These are phyloP conservation scores for Syngnathus scovelli DNA, from an alignment of 2,113 vertebrate genomes.

Conservation along the genomic window DNA sequence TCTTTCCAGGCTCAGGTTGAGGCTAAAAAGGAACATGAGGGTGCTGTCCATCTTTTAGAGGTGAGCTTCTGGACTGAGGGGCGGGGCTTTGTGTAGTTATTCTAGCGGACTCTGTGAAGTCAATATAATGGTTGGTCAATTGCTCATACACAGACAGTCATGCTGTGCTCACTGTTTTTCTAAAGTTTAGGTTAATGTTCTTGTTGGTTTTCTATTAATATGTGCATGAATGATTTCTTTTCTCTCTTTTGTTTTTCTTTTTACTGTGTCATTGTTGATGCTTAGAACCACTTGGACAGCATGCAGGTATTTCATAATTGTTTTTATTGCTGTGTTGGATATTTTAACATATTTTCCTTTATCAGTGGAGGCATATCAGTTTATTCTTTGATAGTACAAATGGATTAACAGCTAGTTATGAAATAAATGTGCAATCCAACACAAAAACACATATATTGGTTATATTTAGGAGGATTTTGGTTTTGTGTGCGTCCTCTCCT, in stretches of 20 bases:
- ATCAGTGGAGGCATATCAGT: slow-evolving; percentile 2
- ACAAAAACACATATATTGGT: not conserved
- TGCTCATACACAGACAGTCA: slow-evolving; percentile 3
- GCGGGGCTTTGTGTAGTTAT: slow-evolving; percentile 3
- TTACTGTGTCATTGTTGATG: slow-evolving; percentile 76
- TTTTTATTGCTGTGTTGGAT: slow-evolving; percentile 52
- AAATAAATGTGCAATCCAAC: not conserved
- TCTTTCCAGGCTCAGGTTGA: slow-evolving; percentile 93
- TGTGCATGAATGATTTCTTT: slow-evolving; percentile 68
- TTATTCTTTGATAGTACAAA: slow-evolving; percentile 4
- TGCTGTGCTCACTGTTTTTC: slow-evolving; percentile 4
- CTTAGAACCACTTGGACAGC: slow-evolving; percentile 97
- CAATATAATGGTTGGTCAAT: not conserved
- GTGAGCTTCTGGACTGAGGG: slow-evolving; percentile 72
- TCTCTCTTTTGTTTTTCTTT: slow-evolving; percentile 56
- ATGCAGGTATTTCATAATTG: slow-evolving; percentile 91
- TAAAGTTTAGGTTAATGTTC: slow-evolving; percentile 19
- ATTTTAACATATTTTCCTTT: slow-evolving; percentile 6
- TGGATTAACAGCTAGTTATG: not conserved
- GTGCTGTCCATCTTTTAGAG: slow-evolving; percentile 95
- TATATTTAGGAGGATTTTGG: slow-evolving; percentile 18
- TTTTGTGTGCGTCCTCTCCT: slow-evolving; percentile 31
- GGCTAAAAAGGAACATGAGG: slow-evolving; percentile 97
- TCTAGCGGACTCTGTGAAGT: not conserved
- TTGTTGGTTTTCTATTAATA: slow-evolving; percentile 46